Base-by-base conservation (phyloP, 1,140 invertebrate species). In the Triops cancriformis region DNA sequence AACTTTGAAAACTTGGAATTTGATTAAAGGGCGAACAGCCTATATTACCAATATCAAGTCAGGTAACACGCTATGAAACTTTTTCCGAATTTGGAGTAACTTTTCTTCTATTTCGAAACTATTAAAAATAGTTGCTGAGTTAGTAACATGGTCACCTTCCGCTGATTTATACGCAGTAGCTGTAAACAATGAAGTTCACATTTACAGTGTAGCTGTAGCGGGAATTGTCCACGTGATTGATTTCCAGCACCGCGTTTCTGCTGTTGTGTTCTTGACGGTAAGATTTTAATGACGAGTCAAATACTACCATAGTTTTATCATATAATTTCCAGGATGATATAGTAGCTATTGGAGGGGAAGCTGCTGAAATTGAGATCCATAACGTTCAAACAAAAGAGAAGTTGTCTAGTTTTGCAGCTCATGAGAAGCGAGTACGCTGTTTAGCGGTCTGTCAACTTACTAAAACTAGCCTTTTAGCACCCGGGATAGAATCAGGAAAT, bases 1-100 rank as follows among this genome's bases (percentile, higher is more conserved):
- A 78, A 91, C 91, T 3, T 85, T 98, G 26, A 87, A 91, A 81
- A 97, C 95, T 1, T 98, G 96, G 96, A 97, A 98, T 87, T 86
- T 98, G 78, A 86, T 98, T 0, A 97, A 95, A 86, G 96, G 95
- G 0, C 87, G 94, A 80, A 89, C 89, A 82, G 94, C 95, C 3
- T 98, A 93, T 84, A 91, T 92, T 1, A 95, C 91, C 2, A 97
- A 98, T 84, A 84, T 98, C 4, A 86, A 88, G 80, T 80, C 82
- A 83, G 83, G 85, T 84, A 80, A 82, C 75, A 72, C 28, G n/a
- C 3, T 6, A 14, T 12, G 76, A 18, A 26, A 7, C n/a, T n/a
- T n/a, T 41, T 28, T 43, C 81, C 83, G 27, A 51, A 80, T 31
- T 83, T 41, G 14, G 84, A 81, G 81, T 81, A 80, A 5, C 80